Base-by-base conservation (phyloP, 2,797 vertebrate genomes). In the Brachyalestes nurse region DNA sequence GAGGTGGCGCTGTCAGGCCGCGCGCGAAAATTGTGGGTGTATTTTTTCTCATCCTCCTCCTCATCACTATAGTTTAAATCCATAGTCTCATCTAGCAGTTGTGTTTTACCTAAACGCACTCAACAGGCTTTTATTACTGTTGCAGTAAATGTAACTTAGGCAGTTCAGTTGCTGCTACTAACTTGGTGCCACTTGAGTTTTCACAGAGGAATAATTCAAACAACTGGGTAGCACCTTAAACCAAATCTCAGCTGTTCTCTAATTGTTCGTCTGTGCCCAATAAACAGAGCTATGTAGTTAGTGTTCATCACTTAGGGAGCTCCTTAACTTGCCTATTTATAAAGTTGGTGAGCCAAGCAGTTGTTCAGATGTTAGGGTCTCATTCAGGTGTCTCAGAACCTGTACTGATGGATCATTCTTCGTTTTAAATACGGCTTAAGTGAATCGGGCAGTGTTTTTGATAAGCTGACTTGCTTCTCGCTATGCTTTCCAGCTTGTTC, bases 1-100 rank as follows among this genome's bases (percentile, higher is more conserved):
- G 89, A 88, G 89, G 89, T 85, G 89, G 88, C 84, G 83, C 88
- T 87, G 47, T 86, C 69, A 90, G 89, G 87, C 90, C 88, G 78
- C 82, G 62, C 21, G 79, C 47, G 34, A 34, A 74, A 65, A 77
- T 14, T 3, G 72, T 73, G 42, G 65, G 61, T 73, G 34, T 73
- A 58, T 62, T 61, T 70, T 28, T 58, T 19, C 10, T 45, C n/a
- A n/a, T n/a, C 42, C 16, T 38, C 13, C 62, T 47, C 38, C 21
- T 70, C 16, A 25, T 34, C 10, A 61, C 14, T 49, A 61, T 49
- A 38, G 8, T 40, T 28, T 72, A 28, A 51, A 19, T 12, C 0
- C 64, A 38, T 2, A 40, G 4, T 38, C 72, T 45, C 38, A 34
- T 17, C 28, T 0, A 17, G 62, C 6, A 16, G 25, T 58, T 23